Conservation (phyloP, 2,888 invertebrate species). For the Pachliopta kotzebuea region DNA sequence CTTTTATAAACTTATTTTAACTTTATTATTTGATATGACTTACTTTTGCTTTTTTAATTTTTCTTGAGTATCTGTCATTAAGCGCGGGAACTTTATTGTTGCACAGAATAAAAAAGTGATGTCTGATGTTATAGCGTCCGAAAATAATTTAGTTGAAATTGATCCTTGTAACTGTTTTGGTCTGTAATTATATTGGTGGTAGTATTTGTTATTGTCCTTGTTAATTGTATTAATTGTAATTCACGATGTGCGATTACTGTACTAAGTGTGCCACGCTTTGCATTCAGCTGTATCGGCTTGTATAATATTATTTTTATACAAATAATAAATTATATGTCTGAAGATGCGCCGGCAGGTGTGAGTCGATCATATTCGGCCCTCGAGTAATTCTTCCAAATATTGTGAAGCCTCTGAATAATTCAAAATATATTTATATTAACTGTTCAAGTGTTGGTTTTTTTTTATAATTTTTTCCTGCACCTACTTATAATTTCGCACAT, state of each 20-base stretch:
- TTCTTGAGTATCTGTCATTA: constrained; percentile 9
- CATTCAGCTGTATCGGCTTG: constrained; percentile 49
- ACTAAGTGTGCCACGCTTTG: constrained; percentile 35
- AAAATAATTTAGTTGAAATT: constrained; percentile 33
- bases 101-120: constrained; percentile 14
- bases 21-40: background rate
- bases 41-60: constrained; percentile 10
- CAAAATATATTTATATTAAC: constrained; percentile 81
- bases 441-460: constrained; percentile 75
- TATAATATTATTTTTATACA: constrained; percentile 57
- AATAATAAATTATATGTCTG: constrained; percentile 39
- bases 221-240: constrained; percentile 41
- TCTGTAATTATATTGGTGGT: constrained; percentile 46
- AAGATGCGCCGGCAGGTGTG: constrained; percentile 49
- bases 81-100: background rate
- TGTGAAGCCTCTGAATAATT: constrained; percentile 81
- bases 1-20: background rate
- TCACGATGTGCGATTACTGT: constrained; percentile 30
- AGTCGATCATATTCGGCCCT: constrained; percentile 51
- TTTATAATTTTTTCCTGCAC: constrained; percentile 35
- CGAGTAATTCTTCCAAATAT: constrained; percentile 77
- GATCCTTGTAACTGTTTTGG: constrained; percentile 32
- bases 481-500: too few relatives aligned
- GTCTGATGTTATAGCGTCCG: constrained; percentile 33
- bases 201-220: constrained; percentile 44